Percentiles rank a stretch among this genome's conserved stretches.
Conservation (phyloP, 2,888 invertebrate genomes). For the Lysandra coridon region DNA sequence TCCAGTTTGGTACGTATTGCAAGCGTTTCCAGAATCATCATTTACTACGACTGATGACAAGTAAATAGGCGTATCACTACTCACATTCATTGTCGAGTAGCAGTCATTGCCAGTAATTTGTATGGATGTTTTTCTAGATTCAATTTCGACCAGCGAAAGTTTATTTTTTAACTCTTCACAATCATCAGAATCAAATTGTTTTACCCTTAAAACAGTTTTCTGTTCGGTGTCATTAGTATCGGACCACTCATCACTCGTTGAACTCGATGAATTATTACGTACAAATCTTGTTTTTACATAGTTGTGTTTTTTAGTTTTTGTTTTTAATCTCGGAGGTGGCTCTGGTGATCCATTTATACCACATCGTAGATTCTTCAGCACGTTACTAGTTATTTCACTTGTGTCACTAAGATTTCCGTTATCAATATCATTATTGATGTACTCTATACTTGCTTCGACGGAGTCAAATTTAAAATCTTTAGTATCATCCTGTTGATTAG, state of each 20-base stretch:
- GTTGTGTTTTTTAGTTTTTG: conserved; percentile 70
- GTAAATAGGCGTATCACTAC: conserved; percentile 84
- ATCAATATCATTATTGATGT: conserved; percentile 51
- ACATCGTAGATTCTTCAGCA: conserved; percentile 64
- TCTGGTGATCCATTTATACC: conserved; percentile 73
- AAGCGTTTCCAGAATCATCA: conserved; percentile 72
- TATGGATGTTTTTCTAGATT: conserved; percentile 84
- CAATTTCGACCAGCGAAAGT: conserved; percentile 57
- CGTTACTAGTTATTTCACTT: conserved; percentile 69
- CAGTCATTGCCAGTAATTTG: conserved; percentile 87
- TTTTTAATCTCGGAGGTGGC: conserved; percentile 71
- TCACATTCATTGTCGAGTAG: conserved; percentile 88
- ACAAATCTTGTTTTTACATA: conserved; percentile 76
- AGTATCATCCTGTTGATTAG: conserved; percentile 26
- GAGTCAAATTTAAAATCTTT: background rate
- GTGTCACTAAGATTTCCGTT: conserved; percentile 68
- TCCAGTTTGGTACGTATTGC: conserved; percentile 74
- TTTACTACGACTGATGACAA: conserved; percentile 87
- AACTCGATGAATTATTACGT: conserved; percentile 69
- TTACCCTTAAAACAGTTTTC: conserved; percentile 67
- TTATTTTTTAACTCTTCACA: conserved; percentile 53
- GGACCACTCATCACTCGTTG: conserved; percentile 77
- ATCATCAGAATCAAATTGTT: conserved; percentile 77
- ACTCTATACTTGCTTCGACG: conserved; percentile 22
- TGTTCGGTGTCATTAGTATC: conserved; percentile 73